Evolutionary conservation across 2,797 vertebrate genomes (phyloP).

Genomic region (Petrocephalus sullivani): DNA sequence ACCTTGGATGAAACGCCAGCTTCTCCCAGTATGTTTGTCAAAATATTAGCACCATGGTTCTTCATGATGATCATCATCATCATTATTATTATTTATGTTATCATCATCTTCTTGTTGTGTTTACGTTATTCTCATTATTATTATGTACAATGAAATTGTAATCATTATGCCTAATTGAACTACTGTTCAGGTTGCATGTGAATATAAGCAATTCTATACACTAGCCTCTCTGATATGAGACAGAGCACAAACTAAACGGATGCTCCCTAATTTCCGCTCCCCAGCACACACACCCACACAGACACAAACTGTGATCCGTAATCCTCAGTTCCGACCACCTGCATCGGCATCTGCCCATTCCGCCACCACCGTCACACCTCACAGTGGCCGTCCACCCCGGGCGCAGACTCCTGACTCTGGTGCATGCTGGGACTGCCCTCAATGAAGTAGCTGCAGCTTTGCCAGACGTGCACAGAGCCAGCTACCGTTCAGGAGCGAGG

Average conservation of each 20-base stretch:
- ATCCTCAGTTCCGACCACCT: conserved; percentile 4
- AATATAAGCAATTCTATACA: background rate
- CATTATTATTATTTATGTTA: background rate
- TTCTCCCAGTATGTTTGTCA: background rate
- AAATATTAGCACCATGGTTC: background rate
- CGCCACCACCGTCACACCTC: background rate
- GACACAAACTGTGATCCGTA: background rate
- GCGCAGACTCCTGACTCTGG: background rate
- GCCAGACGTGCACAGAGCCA: conserved; percentile 3
- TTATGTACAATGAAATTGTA: background rate
- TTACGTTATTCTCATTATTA: background rate
- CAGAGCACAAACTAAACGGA: background rate
- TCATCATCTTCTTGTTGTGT: no score
- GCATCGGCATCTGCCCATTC: background rate
- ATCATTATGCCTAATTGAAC: background rate
- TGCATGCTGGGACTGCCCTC: background rate
- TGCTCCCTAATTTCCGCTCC: background rate
- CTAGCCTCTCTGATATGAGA: background rate
- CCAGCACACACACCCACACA: background rate
- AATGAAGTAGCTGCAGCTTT: background rate
- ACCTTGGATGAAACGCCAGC: background rate
- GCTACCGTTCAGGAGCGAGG: background rate
- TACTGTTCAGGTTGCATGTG: background rate
- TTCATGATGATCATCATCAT: background rate
- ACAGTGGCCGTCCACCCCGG: background rate